Conservation (phyloP, 2,113 vertebrate genomes). For the Ammodytes dubius region DNA sequence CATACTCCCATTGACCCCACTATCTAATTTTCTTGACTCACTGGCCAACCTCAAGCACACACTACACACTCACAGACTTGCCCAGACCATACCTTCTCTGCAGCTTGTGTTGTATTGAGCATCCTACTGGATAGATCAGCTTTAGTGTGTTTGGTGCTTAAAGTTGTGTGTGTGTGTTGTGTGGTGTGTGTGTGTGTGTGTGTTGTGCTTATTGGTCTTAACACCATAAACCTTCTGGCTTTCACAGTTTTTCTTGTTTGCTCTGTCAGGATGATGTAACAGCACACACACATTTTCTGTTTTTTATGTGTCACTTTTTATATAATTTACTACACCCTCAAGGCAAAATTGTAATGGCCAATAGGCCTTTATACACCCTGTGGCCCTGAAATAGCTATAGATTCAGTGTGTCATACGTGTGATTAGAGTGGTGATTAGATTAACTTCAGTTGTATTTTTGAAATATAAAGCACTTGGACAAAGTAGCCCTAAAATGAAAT, state of each 20-base stretch:
- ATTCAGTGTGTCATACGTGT: not conserved
- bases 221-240: constrained; percentile 13
- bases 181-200: not conserved
- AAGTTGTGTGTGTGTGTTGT: not conserved
- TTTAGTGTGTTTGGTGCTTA: constrained; percentile 15
- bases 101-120: constrained; percentile 27
- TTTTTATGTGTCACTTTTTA: constrained; percentile 7
- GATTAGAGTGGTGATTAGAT: not conserved
- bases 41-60: not conserved
- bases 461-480: not conserved
- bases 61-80: not conserved
- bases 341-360: not conserved
- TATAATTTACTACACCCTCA: not conserved
- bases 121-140: not conserved
- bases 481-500: not conserved
- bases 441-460: not conserved
- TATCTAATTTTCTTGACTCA: not conserved
- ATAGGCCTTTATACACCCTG: not conserved
- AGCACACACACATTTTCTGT: constrained; percentile 23
- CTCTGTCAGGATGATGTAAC: constrained; percentile 41
- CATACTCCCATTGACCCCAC: not conserved
- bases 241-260: constrained; percentile 22
- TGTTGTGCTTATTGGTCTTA: not conserved
- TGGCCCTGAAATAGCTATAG: not conserved
- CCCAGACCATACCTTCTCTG: not conserved